Percentiles rank a stretch among this genome's conserved stretches.
phyloP scores from a whole-genome alignment of 2,797 vertebrate species.

The Pseudopleuronectes americanus region DNA sequence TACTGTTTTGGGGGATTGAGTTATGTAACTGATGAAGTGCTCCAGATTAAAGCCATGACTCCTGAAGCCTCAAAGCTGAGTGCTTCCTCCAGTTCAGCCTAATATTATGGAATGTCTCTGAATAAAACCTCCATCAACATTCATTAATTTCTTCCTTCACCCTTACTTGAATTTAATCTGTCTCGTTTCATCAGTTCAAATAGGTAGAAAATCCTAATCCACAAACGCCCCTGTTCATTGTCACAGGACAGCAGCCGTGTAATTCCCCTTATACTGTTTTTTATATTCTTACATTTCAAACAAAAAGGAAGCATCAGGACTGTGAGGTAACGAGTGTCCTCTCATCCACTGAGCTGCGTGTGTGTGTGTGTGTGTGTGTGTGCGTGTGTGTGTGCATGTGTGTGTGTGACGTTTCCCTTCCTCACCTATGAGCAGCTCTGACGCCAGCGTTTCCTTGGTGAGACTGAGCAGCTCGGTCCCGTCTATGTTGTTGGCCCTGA shows the following conservation, averaged over 20 bases:
- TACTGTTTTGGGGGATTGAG: slow-evolving; percentile 56
- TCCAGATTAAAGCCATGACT: slow-evolving; percentile 66
- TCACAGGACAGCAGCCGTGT: slow-evolving; percentile 8
- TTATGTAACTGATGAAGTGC: slow-evolving; percentile 69
- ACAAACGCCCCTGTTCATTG: slow-evolving; percentile 9
- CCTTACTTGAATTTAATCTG: slow-evolving; percentile 46
- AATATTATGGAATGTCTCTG: slow-evolving; percentile 62
- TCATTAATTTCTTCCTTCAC: slow-evolving; percentile 35
- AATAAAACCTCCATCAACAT: slow-evolving; percentile 41
- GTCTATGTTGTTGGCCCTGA: slow-evolving; percentile 93
- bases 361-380: neutral
- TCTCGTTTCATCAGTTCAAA: slow-evolving; percentile 43
- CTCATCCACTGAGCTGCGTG: slow-evolving; percentile 29
- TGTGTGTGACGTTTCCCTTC: slow-evolving; percentile 26
- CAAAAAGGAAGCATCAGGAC: slow-evolving; percentile 1
- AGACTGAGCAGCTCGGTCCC: slow-evolving; percentile 91
- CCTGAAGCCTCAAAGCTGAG: slow-evolving; percentile 55
- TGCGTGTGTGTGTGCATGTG: neutral
- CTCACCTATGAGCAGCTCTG: slow-evolving; percentile 95
- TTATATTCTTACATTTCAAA: slow-evolving; percentile 25
- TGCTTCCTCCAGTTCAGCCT: slow-evolving; percentile 41
- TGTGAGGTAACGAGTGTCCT: neutral
- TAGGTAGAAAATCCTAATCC: slow-evolving; percentile 39
- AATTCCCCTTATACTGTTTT: slow-evolving; percentile 22
- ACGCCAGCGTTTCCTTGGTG: slow-evolving; percentile 89